Conservation (phyloP, 2,113 vertebrate genomes). For the Synodontis membranacea region DNA sequence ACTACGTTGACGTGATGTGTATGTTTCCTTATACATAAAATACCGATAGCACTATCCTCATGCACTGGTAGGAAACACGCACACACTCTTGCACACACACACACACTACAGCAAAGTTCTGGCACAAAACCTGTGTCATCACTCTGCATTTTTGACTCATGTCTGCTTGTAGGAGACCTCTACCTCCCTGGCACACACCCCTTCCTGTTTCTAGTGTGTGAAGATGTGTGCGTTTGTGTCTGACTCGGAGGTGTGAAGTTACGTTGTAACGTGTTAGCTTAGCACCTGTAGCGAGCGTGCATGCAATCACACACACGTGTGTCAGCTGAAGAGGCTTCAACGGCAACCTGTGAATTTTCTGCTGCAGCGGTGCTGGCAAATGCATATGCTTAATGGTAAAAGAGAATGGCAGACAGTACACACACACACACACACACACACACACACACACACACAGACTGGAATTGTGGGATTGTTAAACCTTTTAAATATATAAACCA, state of each 20-base stretch:
- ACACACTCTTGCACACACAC: background rate
- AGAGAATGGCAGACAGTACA: background rate
- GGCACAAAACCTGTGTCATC: constrained; percentile 1
- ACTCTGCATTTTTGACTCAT: constrained; percentile 14
- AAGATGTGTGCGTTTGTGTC: constrained; percentile 49
- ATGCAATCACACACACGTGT: constrained; percentile 19
- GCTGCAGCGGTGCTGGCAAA: background rate
- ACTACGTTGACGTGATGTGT: no score
- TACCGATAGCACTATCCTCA: no score
- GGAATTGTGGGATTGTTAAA: background rate
- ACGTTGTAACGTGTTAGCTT: constrained; percentile 33
- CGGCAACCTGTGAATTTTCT: constrained; percentile 36
- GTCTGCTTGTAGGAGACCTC: constrained; percentile 4
- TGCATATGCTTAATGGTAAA: constrained; percentile 20
- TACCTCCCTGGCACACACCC: background rate
- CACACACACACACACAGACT: background rate
- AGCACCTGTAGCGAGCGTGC: constrained; percentile 24
- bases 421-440: background rate
- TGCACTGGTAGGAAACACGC: background rate
- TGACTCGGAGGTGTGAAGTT: constrained; percentile 44
- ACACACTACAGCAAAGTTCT: background rate
- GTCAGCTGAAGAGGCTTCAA: constrained; percentile 21
- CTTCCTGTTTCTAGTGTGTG: constrained; percentile 32
- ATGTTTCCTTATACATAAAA: no score
- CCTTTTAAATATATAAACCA: constrained; percentile 21